These are phyloP conservation scores for Mionectes macconnelli DNA, from an alignment of 2,113 vertebrate species.

Conservation along the genomic window DNA sequence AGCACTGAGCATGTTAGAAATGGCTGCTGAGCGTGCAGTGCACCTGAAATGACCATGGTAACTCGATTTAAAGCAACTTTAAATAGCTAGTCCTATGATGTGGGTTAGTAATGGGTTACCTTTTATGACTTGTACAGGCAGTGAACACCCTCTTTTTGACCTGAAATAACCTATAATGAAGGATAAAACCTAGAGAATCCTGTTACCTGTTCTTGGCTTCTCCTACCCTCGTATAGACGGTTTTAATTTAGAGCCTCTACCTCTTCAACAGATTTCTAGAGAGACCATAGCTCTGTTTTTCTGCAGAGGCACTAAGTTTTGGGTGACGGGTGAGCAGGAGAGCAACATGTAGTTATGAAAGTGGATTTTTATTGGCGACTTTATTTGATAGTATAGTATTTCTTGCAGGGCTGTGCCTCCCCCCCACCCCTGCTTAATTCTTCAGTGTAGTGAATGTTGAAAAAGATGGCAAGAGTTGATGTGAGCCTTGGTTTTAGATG, in stretches of 20 bases:
- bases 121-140: background rate
- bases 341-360: background rate
- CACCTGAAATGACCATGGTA: background rate
- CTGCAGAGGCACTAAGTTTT: background rate
- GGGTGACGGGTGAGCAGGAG: background rate
- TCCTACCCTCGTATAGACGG: fast-evolving
- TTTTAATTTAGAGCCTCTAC: background rate
- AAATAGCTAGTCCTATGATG: background rate
- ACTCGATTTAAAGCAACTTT: background rate
- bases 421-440: fast-evolving
- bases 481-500: background rate
- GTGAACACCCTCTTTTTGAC: background rate
- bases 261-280: background rate
- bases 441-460: background rate
- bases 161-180: conserved; percentile 21
- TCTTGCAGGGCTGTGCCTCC: background rate
- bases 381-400: background rate
- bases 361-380: background rate
- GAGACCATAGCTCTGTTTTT: background rate
- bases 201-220: background rate
- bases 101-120: background rate
- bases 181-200: conserved; percentile 27
- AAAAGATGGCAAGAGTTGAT: background rate
- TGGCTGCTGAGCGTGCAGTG: background rate
- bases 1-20: fast-evolving